Base-by-base conservation (phyloP, 2,113 vertebrate species). In the Anser brachyrhynchus region DNA sequence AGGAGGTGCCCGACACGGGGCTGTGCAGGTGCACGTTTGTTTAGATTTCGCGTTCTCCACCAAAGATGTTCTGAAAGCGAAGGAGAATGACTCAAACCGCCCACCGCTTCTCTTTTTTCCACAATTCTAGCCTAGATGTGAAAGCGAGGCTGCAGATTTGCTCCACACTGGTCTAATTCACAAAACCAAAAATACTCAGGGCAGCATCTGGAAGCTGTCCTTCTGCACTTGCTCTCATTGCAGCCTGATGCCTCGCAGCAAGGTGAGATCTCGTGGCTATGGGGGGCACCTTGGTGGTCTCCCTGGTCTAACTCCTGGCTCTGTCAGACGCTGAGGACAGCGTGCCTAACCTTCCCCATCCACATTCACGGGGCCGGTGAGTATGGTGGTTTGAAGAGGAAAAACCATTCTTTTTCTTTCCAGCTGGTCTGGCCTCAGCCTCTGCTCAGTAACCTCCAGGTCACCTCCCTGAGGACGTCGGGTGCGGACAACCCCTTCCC, bases 21-120 rank as follows among this genome's bases (percentile, higher is more conserved):
- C 52, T 1, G 0, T 8, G 28, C 31, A 92, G 77, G 55, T 37
- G 18, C 29, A 39, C 33, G 35, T 49, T 85, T 76, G 26, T 51
- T 84, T 51, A 55, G 55, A 29, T 1, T 2, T 0, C 9, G 28
- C 11, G 31, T 35, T 86, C 0, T 0, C 16, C 18, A 65, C 29
- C 51, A 39, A 80, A 58, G 59, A 46, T 9, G 3, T 49, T 69
- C 84, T 67, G 33, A 21, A 89, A 64, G 33, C 5, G 3, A 4
- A 87, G 46, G 9, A 65, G 44, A 21, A 81, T 64, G 64, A 66
- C 12, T 73, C 51, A 93, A 54, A 75, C 14, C 33, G 58, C n/a
- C 3, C 41, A 52, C 29, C 17, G 76, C 59, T 90, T 74, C 65
- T 23, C 49, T 51, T 55, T 44, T n/a, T 19, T 2, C 3, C 67